These are phyloP conservation scores for Teleopsis dalmanni DNA, from an alignment of 1,140 invertebrate genomes.

Conservation along the genomic window DNA sequence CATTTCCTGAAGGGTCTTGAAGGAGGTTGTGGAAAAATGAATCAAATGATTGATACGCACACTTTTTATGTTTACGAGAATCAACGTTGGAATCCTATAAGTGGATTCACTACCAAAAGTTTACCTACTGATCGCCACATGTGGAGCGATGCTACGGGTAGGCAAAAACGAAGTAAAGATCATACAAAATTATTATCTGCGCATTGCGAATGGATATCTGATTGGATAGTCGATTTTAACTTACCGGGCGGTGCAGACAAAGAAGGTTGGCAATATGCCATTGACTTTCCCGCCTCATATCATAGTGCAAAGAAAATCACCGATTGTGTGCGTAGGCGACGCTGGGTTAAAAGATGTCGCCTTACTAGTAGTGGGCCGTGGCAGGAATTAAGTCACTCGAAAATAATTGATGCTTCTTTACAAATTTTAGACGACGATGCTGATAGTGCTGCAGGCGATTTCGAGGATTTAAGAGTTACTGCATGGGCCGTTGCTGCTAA, in stretches of 20 bases:
- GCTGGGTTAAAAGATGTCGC: constrained; percentile 78
- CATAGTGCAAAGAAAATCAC: constrained; percentile 78
- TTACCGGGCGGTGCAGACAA: constrained; percentile 80
- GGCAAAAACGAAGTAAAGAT: constrained; percentile 72
- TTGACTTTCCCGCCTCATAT: constrained; percentile 80
- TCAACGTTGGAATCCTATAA: constrained; percentile 82
- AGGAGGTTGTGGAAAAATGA: constrained; percentile 59
- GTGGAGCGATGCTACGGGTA: constrained; percentile 83
- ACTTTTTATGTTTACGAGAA: constrained; percentile 87
- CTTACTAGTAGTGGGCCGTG: constrained; percentile 79
- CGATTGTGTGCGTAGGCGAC: constrained; percentile 76
- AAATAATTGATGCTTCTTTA: constrained; percentile 67
- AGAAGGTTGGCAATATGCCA: constrained; percentile 91
- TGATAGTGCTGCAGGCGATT: constrained; percentile 17
- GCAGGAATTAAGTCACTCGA: constrained; percentile 75
- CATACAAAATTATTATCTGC: constrained; percentile 75
- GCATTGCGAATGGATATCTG: constrained; percentile 85
- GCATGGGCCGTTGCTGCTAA: constrained; percentile 77
- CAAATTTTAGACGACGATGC: constrained; percentile 28
- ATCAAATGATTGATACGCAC: constrained; percentile 73
- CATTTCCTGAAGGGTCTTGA: constrained; percentile 63
- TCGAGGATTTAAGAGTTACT: constrained; percentile 44
- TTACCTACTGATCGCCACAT: constrained; percentile 80
- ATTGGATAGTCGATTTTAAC: constrained; percentile 85
- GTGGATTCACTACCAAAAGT: constrained; percentile 75